Evolutionary conservation across 2,888 invertebrate genomes (phyloP).

Genomic region (Amblyjoppa proteus): DNA sequence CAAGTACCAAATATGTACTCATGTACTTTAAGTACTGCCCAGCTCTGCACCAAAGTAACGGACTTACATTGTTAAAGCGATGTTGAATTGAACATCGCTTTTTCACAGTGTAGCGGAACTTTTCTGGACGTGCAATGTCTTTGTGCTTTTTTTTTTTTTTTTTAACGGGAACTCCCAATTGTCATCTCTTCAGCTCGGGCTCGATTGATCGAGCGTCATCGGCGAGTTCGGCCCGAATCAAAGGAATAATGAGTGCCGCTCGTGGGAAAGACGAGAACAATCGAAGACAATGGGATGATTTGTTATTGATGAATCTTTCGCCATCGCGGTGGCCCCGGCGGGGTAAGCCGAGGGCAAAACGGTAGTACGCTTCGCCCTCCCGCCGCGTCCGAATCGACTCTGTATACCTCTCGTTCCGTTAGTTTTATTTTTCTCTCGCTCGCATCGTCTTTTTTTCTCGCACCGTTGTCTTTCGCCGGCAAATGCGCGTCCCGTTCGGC

Average conservation of each 20-base stretch:
- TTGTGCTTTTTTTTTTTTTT: background rate
- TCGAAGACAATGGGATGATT: slow-evolving; percentile 44
- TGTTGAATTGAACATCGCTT: no score
- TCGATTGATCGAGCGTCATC: background rate
- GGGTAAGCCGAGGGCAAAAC: slow-evolving; percentile 27
- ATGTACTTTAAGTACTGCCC: no score
- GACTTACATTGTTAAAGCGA: no score
- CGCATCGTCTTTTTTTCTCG: slow-evolving; percentile 39
- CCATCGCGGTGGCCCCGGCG: slow-evolving; percentile 36
- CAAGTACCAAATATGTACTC: no score
- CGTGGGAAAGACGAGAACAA: slow-evolving; percentile 18
- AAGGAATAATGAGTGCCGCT: slow-evolving; percentile 52
- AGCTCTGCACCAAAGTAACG: no score
- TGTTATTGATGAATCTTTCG: slow-evolving; percentile 61
- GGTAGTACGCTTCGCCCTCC: slow-evolving; percentile 71
- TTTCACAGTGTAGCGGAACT: no score
- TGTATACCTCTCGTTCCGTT: background rate
- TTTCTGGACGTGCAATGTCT: no score
- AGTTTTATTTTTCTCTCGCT: slow-evolving; percentile 49
- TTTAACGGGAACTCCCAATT: background rate
- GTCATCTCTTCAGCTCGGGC: background rate
- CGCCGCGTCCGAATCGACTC: slow-evolving; percentile 55
- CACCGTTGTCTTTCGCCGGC: slow-evolving; percentile 41
- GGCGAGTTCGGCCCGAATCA: slow-evolving; percentile 13
- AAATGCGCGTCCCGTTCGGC: slow-evolving; percentile 11